Evolutionary conservation across 2,888 invertebrate genomes (phyloP).

Genomic region (Drosophila mulleri): DNA sequence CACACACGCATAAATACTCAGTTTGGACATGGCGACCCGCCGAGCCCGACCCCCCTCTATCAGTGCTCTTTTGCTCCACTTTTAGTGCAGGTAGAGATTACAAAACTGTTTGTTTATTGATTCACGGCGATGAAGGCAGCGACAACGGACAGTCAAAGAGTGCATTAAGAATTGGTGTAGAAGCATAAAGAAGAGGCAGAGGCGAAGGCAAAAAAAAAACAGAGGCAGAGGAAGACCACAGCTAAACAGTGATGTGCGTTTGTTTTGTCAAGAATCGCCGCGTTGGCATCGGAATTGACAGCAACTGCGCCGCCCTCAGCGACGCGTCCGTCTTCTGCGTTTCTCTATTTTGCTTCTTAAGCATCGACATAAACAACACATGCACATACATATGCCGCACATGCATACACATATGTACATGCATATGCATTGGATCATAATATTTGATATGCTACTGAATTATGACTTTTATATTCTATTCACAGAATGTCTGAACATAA

Average conservation of each 20-base stretch:
- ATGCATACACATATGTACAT: background rate
- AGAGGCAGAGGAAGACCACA: conserved; percentile 10
- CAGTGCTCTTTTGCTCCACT: conserved; percentile 61
- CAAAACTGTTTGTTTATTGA: conserved; percentile 71
- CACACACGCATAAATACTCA: background rate
- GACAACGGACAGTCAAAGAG: conserved; percentile 45
- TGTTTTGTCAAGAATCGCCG: conserved; percentile 59
- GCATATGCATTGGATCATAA: background rate
- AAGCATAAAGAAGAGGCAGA: conserved; percentile 3
- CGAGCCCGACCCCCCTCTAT: conserved; percentile 20
- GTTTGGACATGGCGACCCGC: conserved; percentile 17
- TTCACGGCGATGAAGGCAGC: conserved; percentile 46
- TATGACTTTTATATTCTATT: conserved; percentile 3
- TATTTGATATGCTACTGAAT: conserved; percentile 5
- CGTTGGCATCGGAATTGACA: conserved; percentile 66
- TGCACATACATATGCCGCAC: background rate
- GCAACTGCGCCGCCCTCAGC: conserved; percentile 30
- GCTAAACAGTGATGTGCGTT: conserved; percentile 48
- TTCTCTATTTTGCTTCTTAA: conserved; percentile 40
- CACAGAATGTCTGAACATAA: background rate
- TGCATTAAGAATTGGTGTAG: conserved; percentile 32
- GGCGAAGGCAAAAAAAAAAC: background rate
- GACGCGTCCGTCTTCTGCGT: conserved; percentile 29
- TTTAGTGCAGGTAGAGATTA: conserved; percentile 72
- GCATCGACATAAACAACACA: conserved; percentile 20